phyloP scores from a whole-genome alignment of 2,797 vertebrate species.

The Enteromius paludinosus region DNA sequence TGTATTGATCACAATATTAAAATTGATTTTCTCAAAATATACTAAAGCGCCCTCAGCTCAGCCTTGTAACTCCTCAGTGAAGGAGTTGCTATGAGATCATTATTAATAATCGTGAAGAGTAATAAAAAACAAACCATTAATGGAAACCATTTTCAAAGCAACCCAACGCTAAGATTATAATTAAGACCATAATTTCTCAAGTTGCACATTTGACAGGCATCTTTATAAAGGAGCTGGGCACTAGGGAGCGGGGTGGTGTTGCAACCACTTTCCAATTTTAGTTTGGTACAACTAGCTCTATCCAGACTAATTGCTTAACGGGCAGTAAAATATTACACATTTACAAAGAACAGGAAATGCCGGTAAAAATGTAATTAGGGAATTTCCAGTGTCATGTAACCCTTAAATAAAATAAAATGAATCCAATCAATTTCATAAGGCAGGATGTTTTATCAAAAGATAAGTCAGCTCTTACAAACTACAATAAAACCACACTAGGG shows the following conservation, averaged over 20 bases:
- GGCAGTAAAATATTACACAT: background rate
- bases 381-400: background rate
- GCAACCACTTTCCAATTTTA: background rate
- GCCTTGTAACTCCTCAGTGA: conserved; percentile 51
- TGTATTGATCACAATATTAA: conserved; percentile 72
- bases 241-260: background rate
- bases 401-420: background rate
- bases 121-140: conserved; percentile 65
- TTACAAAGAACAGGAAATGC: background rate
- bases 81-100: conserved; percentile 58
- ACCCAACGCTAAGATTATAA: conserved; percentile 63
- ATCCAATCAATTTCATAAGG: background rate
- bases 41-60: conserved; percentile 52
- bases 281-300: conserved; percentile 1
- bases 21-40: conserved; percentile 74
- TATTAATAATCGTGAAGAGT: conserved; percentile 68
- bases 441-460: conserved; percentile 25
- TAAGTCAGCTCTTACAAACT: conserved; percentile 59
- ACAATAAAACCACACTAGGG: conserved; percentile 33
- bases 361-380: background rate
- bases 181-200: conserved; percentile 57
- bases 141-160: conserved; percentile 58
- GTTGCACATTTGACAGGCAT: conserved; percentile 38
- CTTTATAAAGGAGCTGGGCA: conserved; percentile 9
- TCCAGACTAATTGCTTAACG: background rate